phyloP scores from a whole-genome alignment of 1,140 invertebrate genomes.

The Chelonus insularis region DNA sequence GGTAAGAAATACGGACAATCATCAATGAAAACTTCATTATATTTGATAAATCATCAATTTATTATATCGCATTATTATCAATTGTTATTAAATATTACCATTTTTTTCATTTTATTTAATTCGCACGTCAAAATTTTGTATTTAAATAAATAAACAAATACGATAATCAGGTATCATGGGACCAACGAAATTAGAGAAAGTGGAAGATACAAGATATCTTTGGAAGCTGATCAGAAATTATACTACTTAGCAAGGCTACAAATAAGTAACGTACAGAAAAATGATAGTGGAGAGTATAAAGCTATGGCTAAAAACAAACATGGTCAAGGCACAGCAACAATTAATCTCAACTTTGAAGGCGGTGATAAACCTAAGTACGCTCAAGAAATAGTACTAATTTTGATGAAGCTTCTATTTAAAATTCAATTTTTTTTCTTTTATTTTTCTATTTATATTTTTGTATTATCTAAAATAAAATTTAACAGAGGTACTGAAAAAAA shows the following conservation, averaged over 20 bases:
- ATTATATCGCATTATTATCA: no score
- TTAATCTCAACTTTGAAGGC: slow-evolving; percentile 94
- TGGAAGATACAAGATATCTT: slow-evolving; percentile 74
- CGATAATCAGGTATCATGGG: slow-evolving; percentile 77
- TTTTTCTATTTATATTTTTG: neutral
- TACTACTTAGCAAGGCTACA: slow-evolving; percentile 86
- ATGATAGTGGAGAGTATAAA: slow-evolving; percentile 91
- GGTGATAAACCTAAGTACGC: slow-evolving; percentile 84
- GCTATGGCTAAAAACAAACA: slow-evolving; percentile 89
- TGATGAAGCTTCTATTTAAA: neutral
- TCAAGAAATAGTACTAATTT: slow-evolving; percentile 22
- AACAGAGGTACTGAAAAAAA: no score
- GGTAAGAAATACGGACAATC: slow-evolving; percentile 72
- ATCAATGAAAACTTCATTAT: no score
- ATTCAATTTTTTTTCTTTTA: neutral
- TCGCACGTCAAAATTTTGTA: slow-evolving; percentile 1
- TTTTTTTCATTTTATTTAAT: slow-evolving; percentile 19
- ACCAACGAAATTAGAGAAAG: slow-evolving; percentile 77
- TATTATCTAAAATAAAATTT: neutral
- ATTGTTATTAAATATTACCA: no score
- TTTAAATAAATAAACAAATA: slow-evolving; percentile 21
- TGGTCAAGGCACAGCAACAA: slow-evolving; percentile 89
- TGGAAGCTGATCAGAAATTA: slow-evolving; percentile 83
- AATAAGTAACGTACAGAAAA: slow-evolving; percentile 79
- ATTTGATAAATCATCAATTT: no score